Evolutionary conservation across 2,888 invertebrate genomes (phyloP).

Genomic region (Agriotes lineatus): DNA sequence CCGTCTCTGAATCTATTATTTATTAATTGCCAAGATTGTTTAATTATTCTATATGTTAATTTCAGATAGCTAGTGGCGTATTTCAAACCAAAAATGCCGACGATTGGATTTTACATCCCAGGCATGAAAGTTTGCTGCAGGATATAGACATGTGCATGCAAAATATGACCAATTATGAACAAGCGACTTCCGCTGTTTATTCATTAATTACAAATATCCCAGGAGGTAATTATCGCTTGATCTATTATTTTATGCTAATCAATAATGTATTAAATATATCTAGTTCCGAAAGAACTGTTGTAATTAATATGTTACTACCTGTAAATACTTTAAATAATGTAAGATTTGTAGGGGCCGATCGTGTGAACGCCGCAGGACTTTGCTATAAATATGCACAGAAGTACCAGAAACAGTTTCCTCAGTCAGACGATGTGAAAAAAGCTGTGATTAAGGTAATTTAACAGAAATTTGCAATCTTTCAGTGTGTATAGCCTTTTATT

Average conservation of each 20-base stretch:
- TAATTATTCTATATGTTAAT: no score
- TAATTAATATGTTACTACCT: no score
- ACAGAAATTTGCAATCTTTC: background rate
- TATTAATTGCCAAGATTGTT: no score
- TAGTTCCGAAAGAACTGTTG: no score
- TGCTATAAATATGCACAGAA: slow-evolving; percentile 66
- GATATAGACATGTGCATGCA: slow-evolving; percentile 63
- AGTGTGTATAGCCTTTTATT: slow-evolving; percentile 33
- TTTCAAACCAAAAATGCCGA: slow-evolving; percentile 30
- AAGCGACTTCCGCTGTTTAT: slow-evolving; percentile 61
- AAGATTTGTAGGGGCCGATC: slow-evolving; percentile 66
- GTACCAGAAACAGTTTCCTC: slow-evolving; percentile 56
- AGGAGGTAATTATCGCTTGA: slow-evolving; percentile 54
- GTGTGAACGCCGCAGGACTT: slow-evolving; percentile 66
- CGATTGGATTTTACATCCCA: slow-evolving; percentile 60
- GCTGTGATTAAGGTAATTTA: slow-evolving; percentile 55
- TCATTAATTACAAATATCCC: slow-evolving; percentile 58
- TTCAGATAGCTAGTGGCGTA: slow-evolving; percentile 45
- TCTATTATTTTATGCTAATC: no score
- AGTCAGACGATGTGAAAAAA: slow-evolving; percentile 49
- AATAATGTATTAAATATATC: no score
- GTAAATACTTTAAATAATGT: no score
- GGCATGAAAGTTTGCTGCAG: slow-evolving; percentile 58
- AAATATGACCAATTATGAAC: slow-evolving; percentile 61
- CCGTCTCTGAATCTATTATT: no score